phyloP scores from a whole-genome alignment of 2,113 vertebrate species.

The Passerina amoena region DNA sequence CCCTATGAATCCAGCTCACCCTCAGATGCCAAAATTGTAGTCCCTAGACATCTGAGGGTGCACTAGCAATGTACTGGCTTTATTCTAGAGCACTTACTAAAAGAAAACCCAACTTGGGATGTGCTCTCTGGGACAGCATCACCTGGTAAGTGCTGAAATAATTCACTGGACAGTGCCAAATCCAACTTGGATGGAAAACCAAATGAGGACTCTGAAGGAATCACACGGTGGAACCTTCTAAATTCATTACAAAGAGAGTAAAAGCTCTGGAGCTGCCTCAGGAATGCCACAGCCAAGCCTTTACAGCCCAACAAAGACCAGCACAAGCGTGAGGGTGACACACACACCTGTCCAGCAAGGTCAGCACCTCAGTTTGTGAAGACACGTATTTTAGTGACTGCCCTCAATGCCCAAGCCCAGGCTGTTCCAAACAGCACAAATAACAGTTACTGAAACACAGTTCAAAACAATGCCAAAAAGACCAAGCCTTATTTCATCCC shows the following conservation, averaged over 20 bases:
- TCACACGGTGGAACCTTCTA: not conserved
- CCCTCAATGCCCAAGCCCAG: not conserved
- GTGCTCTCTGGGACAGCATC: not conserved
- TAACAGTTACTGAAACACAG: not conserved
- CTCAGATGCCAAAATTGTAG: not conserved
- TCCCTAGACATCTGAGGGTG: not conserved
- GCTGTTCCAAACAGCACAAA: not conserved
- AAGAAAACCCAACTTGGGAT: not conserved
- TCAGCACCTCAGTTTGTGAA: not conserved
- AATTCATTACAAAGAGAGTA: not conserved
- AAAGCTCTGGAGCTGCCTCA: not conserved
- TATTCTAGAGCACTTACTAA: not conserved
- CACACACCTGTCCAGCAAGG: not conserved
- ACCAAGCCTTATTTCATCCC: not conserved
- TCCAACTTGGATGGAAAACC: not conserved
- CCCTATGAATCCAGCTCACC: not conserved
- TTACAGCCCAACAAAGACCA: not conserved
- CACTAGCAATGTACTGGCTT: not conserved
- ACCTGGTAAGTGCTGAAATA: not conserved
- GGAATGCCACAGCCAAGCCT: not conserved
- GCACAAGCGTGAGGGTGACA: accelerated
- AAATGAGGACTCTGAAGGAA: accelerated
- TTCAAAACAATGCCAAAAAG: not conserved
- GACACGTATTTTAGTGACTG: accelerated
- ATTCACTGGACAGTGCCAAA: not conserved